Conservation (phyloP, 2,888 invertebrate genomes). For the Andrena marginata region DNA sequence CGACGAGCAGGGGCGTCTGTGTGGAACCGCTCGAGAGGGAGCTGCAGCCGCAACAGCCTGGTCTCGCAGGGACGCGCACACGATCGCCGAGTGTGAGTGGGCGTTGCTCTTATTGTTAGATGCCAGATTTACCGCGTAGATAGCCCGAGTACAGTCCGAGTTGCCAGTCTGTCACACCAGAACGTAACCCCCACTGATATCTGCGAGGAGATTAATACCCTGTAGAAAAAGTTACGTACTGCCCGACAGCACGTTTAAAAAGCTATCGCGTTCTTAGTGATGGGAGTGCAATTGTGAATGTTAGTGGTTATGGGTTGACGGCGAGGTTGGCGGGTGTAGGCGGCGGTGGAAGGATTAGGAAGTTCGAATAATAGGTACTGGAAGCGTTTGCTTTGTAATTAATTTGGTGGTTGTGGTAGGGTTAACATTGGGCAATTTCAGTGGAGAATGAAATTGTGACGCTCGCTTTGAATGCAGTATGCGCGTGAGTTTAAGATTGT, state of each 20-base stretch:
- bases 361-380: too few relatives aligned
- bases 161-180: conserved; percentile 57
- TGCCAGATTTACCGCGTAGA: conserved; percentile 79
- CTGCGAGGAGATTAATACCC: neutral
- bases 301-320: too few relatives aligned
- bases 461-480: too few relatives aligned
- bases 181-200: neutral
- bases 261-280: too few relatives aligned
- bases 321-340: too few relatives aligned
- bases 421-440: too few relatives aligned
- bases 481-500: too few relatives aligned
- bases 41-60: conserved; percentile 33
- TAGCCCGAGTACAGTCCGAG: conserved; percentile 76
- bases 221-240: neutral
- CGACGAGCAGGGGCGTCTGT: neutral
- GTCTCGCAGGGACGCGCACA: conserved; percentile 24
- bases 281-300: too few relatives aligned
- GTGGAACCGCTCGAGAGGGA: conserved; percentile 15
- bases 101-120: conserved; percentile 76
- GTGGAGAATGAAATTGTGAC: too few relatives aligned
- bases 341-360: too few relatives aligned
- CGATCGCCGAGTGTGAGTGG: conserved; percentile 72
- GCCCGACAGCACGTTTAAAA: neutral
- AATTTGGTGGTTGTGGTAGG: too few relatives aligned
- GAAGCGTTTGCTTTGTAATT: too few relatives aligned